These are phyloP conservation scores for Phyllostomus discolor DNA, from an alignment of 2,113 vertebrate genomes.

Conservation along the genomic window DNA sequence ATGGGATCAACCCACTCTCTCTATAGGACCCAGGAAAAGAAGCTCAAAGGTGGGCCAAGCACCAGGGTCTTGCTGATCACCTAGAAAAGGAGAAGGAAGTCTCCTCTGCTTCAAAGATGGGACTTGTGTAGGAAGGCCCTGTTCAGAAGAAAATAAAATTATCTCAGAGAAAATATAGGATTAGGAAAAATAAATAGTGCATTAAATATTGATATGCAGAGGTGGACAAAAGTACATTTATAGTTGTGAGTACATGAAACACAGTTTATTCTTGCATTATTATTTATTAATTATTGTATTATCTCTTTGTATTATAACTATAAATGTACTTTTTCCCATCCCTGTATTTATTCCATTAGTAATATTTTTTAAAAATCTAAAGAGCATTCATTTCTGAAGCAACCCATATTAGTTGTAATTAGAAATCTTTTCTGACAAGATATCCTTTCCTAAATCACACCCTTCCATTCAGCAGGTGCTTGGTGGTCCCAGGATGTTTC, in stretches of 20 bases:
- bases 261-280: neutral
- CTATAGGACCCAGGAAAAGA: neutral
- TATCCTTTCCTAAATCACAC: neutral
- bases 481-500: rapidly evolving
- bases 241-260: neutral
- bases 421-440: neutral
- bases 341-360: neutral
- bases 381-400: neutral
- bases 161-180: neutral
- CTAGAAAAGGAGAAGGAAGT: neutral
- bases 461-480: neutral
- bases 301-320: neutral
- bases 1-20: neutral
- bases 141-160: neutral
- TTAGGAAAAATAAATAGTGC: neutral
- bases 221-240: neutral
- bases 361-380: neutral
- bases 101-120: neutral
- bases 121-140: neutral
- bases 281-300: neutral
- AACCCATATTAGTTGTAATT: neutral
- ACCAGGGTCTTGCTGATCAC: too few species aligned
- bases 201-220: neutral
- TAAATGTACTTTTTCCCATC: neutral
- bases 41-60: neutral